Evolutionary conservation across 2,888 invertebrate species (phyloP).

Genomic region (Scaptomyza parva): DNA sequence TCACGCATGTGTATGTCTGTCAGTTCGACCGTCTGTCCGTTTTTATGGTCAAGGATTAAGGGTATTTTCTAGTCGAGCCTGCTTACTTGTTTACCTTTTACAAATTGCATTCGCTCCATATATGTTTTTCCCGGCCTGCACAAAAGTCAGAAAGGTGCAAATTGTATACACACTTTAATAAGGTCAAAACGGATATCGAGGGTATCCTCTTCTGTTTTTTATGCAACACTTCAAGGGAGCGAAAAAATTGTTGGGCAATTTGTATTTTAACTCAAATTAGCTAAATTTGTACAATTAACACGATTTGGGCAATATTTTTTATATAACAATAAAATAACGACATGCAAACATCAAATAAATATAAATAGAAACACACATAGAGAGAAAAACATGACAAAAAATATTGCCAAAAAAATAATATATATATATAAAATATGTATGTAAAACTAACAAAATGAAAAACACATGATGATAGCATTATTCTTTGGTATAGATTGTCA

Average conservation of each 20-base stretch:
- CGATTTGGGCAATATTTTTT: slow-evolving; percentile 13
- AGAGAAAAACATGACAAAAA: slow-evolving; percentile 36
- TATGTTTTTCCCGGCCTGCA: slow-evolving; percentile 15
- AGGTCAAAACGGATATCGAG: background rate
- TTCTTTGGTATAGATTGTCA: slow-evolving; percentile 76
- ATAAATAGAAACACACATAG: slow-evolving; percentile 29
- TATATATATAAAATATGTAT: slow-evolving; percentile 22
- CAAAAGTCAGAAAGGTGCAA: slow-evolving; percentile 8
- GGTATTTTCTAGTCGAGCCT: too few species aligned
- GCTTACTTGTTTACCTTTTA: slow-evolving; percentile 7
- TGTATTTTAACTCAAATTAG: slow-evolving; percentile 47
- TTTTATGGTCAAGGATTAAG: too few species aligned
- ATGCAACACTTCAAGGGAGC: too few species aligned
- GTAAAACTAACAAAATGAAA: slow-evolving; percentile 29
- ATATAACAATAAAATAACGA: background rate
- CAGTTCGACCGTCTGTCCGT: too few species aligned
- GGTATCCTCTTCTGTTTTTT: background rate
- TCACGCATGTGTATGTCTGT: too few species aligned
- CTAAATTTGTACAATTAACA: slow-evolving; percentile 45
- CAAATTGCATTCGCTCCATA: slow-evolving; percentile 25
- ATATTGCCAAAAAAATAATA: slow-evolving; percentile 33
- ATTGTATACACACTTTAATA: background rate
- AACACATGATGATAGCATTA: slow-evolving; percentile 70
- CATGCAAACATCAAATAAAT: slow-evolving; percentile 4
- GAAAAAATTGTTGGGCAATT: slow-evolving; percentile 11